Evolutionary conservation across 2,888 invertebrate species (phyloP).

Genomic region (Drosophila prostipennis): DNA sequence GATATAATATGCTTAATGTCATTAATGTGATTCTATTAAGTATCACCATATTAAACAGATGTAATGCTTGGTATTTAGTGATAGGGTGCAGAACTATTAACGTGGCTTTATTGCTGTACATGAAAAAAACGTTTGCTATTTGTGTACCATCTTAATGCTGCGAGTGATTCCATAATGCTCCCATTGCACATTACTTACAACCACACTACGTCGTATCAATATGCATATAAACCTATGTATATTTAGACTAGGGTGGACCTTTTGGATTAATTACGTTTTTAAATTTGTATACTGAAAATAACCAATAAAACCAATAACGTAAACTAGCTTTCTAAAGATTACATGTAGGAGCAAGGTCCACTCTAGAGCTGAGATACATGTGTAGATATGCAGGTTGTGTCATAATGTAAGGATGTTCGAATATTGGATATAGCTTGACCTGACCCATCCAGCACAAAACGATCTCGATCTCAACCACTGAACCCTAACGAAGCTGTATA

Average conservation of each 20-base stretch:
- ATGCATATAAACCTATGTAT: constrained; percentile 31
- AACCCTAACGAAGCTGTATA: constrained; percentile 39
- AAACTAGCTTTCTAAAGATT: too few relatives aligned
- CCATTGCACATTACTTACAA: constrained; percentile 59
- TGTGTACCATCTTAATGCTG: constrained; percentile 15
- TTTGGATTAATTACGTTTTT: background rate
- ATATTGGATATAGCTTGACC: constrained; percentile 32
- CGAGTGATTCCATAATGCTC: constrained; percentile 21
- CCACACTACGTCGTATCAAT: constrained; percentile 66
- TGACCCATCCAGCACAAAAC: constrained; percentile 28
- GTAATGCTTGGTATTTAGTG: constrained; percentile 16
- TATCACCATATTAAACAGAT: background rate
- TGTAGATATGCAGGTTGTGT: constrained; percentile 32
- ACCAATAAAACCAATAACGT: background rate
- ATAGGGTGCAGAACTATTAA: constrained; percentile 8
- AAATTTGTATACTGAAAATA: background rate
- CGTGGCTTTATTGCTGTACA: constrained; percentile 16
- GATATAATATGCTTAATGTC: background rate
- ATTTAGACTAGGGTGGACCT: constrained; percentile 31
- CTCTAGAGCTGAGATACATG: constrained; percentile 2
- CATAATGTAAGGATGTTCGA: constrained; percentile 30
- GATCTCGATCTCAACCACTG: background rate
- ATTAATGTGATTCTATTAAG: background rate
- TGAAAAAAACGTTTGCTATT: constrained; percentile 30
- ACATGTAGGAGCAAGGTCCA: constrained; percentile 4